Conservation (phyloP, 2,888 invertebrate genomes). For the Zygogramma bicolorata region DNA sequence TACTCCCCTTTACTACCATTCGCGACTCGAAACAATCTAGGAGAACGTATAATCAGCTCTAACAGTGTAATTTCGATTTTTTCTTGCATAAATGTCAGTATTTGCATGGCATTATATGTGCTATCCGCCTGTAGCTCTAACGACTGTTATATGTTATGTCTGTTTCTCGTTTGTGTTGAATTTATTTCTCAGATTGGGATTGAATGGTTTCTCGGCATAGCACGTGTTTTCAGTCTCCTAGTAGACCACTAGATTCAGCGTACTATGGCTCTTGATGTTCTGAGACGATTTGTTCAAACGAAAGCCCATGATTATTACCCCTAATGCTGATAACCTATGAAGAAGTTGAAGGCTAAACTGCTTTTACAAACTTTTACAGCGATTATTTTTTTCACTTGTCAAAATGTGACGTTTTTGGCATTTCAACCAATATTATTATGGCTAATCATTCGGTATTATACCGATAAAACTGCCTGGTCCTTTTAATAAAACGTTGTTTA, state of each 20-base stretch:
- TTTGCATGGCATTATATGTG: neutral
- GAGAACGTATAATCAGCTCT: constrained; percentile 3
- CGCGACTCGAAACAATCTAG: constrained; percentile 3
- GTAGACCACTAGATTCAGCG: neutral
- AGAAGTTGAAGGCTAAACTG: no score
- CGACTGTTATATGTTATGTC: neutral
- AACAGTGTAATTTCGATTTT: neutral
- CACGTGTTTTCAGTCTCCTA: neutral
- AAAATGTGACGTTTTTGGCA: no score
- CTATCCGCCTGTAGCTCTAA: constrained; percentile 1
- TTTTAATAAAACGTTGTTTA: no score
- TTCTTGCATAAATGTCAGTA: neutral
- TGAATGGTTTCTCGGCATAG: neutral
- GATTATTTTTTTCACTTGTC: no score
- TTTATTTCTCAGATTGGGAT: neutral
- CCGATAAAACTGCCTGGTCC: no score
- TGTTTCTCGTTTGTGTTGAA: neutral
- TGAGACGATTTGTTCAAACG: no score
- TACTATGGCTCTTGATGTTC: neutral
- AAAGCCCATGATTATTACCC: no score
- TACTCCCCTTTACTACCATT: constrained; percentile 9
- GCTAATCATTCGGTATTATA: no score
- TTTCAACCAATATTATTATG: no score
- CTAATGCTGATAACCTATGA: no score
- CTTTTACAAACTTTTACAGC: no score